These are phyloP conservation scores for Unio pictorum DNA, from an alignment of 2,888 invertebrate genomes.

Conservation along the genomic window DNA sequence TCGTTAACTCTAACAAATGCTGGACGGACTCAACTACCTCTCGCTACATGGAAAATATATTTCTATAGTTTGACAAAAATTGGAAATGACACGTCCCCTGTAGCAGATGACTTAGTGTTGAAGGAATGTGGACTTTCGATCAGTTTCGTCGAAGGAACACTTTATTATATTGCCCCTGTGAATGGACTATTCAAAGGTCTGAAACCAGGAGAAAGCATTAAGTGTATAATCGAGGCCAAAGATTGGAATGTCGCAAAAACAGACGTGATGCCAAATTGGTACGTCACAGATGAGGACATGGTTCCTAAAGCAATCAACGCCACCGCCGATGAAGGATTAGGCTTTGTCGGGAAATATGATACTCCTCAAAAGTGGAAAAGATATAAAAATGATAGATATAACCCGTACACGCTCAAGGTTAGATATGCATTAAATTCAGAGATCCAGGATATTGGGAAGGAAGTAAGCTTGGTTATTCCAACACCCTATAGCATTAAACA, in stretches of 20 bases:
- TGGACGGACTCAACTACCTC: constrained; percentile 20
- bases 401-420: constrained; percentile 48
- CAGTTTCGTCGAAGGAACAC: constrained; percentile 45
- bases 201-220: constrained; percentile 12
- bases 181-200: constrained; percentile 22
- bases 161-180: constrained; percentile 42
- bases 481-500: constrained; percentile 14
- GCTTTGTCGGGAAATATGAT: constrained; percentile 46
- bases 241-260: constrained; percentile 41
- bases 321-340: constrained; percentile 35
- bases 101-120: constrained; percentile 3
- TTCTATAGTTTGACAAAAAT: constrained; percentile 39
- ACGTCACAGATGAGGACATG: constrained; percentile 40
- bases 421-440: constrained; percentile 11
- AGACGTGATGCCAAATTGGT: constrained; percentile 54
- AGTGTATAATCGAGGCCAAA: constrained; percentile 18
- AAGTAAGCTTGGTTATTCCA: constrained; percentile 18
- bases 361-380: constrained; percentile 50
- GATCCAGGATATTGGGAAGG: constrained; percentile 15
- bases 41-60: constrained; percentile 56
- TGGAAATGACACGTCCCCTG: constrained; percentile 8
- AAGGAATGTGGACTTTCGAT: constrained; percentile 30
- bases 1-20: constrained; percentile 36
- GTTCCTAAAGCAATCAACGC: constrained; percentile 31
- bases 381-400: constrained; percentile 34